Conservation (phyloP, 2,888 invertebrate species). For the Mesorhabditis sp. region DNA sequence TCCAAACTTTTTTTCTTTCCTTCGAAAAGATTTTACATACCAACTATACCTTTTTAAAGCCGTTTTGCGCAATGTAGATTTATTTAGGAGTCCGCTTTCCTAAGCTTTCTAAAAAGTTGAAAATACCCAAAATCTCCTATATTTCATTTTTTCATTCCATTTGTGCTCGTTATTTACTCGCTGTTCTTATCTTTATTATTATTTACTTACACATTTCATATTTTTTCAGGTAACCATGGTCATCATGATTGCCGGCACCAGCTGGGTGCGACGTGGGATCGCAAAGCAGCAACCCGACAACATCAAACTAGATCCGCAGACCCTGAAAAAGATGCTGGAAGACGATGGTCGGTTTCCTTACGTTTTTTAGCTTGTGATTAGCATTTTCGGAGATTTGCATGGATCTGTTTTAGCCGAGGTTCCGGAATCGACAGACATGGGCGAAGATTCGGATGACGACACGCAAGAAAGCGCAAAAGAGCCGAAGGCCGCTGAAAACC, state of each 20-base stretch:
- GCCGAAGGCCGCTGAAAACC: neutral
- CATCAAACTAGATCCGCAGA: conserved; percentile 37
- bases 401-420: conserved; percentile 13
- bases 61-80: no score
- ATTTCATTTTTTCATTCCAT: no score
- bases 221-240: conserved; percentile 16
- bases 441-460: conserved; percentile 31
- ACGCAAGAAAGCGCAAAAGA: conserved; percentile 19
- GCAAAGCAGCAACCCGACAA: conserved; percentile 49
- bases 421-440: conserved; percentile 19
- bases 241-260: conserved; percentile 39
- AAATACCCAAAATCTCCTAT: no score
- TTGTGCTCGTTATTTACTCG: no score
- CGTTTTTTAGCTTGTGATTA: neutral
- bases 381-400: neutral
- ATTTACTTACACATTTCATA: no score
- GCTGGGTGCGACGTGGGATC: conserved; percentile 47
- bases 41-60: no score
- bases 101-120: no score
- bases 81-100: no score
- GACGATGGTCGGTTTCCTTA: conserved; percentile 18
- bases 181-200: no score
- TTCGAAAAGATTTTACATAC: no score
- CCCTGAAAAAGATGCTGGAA: conserved; percentile 45
- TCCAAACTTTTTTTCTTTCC: no score